These are phyloP conservation scores for Philopotamus ludificatus DNA, from an alignment of 1,140 invertebrate species.

Conservation along the genomic window DNA sequence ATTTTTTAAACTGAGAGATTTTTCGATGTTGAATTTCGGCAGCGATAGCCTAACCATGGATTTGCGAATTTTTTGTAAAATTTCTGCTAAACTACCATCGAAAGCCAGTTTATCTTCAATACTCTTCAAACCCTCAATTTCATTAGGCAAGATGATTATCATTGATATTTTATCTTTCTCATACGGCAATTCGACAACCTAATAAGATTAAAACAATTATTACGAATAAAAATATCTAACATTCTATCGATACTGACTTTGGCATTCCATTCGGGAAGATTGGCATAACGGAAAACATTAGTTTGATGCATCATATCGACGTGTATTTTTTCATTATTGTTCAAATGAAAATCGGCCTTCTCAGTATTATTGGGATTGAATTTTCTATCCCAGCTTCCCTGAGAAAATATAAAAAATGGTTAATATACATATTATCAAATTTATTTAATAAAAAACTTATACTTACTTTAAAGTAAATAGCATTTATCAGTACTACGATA, in stretches of 20 bases:
- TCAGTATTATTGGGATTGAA: slow-evolving; percentile 15
- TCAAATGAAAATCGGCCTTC: slow-evolving; percentile 24
- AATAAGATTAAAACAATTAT: slow-evolving; percentile 37
- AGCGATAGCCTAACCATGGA: slow-evolving; percentile 56
- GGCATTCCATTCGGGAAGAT: slow-evolving; percentile 29
- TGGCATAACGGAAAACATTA: slow-evolving; percentile 22
- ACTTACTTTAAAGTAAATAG: slow-evolving; percentile 75
- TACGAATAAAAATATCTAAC: not conserved
- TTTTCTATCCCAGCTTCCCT: slow-evolving; percentile 33
- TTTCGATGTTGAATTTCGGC: slow-evolving; percentile 64
- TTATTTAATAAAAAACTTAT: not conserved
- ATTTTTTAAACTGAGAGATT: too few species aligned
- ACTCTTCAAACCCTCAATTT: slow-evolving; percentile 54
- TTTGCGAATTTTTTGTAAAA: not conserved
- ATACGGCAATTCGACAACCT: slow-evolving; percentile 63
- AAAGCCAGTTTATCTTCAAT: slow-evolving; percentile 49
- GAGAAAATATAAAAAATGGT: not conserved
- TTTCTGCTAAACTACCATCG: slow-evolving; percentile 39
- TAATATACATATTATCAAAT: not conserved
- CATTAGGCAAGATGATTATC: slow-evolving; percentile 64
- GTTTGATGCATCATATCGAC: slow-evolving; percentile 34
- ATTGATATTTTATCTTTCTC: slow-evolving; percentile 59
- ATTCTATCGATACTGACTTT: slow-evolving; percentile 19
- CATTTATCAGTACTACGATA: slow-evolving; percentile 69
- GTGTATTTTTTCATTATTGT: slow-evolving; percentile 17